Evolutionary conservation across 1,140 invertebrate species (phyloP), one percentile per base, ranked within the genome.

Genomic region (Theocolax elegans): DNA sequence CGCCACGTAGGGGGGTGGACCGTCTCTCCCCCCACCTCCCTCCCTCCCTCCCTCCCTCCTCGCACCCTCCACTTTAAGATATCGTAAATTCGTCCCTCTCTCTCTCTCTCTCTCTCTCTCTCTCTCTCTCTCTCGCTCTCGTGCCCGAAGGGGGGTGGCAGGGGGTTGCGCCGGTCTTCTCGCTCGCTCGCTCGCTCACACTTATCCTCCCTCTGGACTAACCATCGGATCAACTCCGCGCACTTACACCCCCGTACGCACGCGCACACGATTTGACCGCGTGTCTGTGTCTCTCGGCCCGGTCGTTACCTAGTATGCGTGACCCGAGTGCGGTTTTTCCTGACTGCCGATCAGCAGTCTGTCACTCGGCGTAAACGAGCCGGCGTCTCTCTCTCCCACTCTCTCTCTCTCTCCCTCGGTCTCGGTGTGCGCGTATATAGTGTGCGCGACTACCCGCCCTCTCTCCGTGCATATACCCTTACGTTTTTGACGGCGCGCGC

Each of bases 1-100:
- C 74, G 53, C 78, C 80, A 84, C 83, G 27, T 80, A 82, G 80
- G n/a, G 29, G 53, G 17, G 35, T 58, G 23, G 15, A 40, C 15
- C 19, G 15, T 12, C n/a, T n/a, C n/a, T n/a, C n/a, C n/a, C n/a
- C n/a, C n/a, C n/a, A n/a, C n/a, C n/a, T n/a, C 31, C 31, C 4
- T 17, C 13, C 23, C 6, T 46, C 15, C 27, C 19, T 3, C 25
- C 8, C 53, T 6, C 29, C 15, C 17, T 15, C 38, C 38, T 13
- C 19, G 9, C 53, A 4, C 53, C 12, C 17, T 38, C 21, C 42
- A 3, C 42, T n/a, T n/a, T n/a, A n/a, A n/a, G n/a, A n/a, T n/a
- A n/a, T n/a, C n/a, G n/a, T n/a, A n/a, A n/a, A n/a, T n/a, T n/a
- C n/a, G n/a, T n/a, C n/a, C n/a, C n/a, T n/a, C n/a, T n/a, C 35